Base-by-base conservation (phyloP, 2,888 invertebrate species). In the Metacarcinus magister region DNA sequence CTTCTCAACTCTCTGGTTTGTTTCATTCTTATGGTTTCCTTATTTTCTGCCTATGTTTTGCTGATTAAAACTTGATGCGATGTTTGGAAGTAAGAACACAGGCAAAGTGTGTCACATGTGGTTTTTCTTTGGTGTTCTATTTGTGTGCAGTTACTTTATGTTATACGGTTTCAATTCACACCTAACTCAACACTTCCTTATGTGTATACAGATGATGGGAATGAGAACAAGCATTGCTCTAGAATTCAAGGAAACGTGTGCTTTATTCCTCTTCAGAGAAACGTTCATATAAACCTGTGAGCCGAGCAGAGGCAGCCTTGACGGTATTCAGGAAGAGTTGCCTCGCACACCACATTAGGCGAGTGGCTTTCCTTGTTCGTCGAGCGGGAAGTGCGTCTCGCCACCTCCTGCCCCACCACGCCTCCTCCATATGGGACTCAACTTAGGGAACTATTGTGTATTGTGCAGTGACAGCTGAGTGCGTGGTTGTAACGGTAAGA, bases 301-400 rank as follows among this genome's bases (percentile, higher is more conserved):
- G 39, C 39, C 16, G 32, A 16, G 87, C 0, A 10, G 32, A 87
- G 87, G 39, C 32, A 39, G 39, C 39, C n/a, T 87, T 16, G 87
- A 10, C 39, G 87, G 87, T 16, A 87, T 87, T 87, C 87, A 87
- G 32, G 87, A 39, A 87, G 39, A 32, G 87, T 39, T 39, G 39
- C 32, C 87, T 19, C 39, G 87, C 87, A 87, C 87, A 13, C 87
- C 16, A 28, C 75, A 39, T 39, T 39, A 39, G 39, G 87, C 19
- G 87, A 87, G 87, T 87, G 87, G 87, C 39, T 87, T 87, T 39
- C 87, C 87, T 39, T 87, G 87, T 87, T 39, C 87, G 87, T 13
- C 8, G 39, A 39, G 13, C 8, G 87, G 87, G 39, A 39, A 87
- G 87, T 87, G 87, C 87, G 87, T 87, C 32, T 87, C 39, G 10